A percentile compares a stretch with the other conserved stretches of the same genome.
phyloP scores from a whole-genome alignment of 2,888 invertebrate species.

The Hypselothyrea guttata region DNA sequence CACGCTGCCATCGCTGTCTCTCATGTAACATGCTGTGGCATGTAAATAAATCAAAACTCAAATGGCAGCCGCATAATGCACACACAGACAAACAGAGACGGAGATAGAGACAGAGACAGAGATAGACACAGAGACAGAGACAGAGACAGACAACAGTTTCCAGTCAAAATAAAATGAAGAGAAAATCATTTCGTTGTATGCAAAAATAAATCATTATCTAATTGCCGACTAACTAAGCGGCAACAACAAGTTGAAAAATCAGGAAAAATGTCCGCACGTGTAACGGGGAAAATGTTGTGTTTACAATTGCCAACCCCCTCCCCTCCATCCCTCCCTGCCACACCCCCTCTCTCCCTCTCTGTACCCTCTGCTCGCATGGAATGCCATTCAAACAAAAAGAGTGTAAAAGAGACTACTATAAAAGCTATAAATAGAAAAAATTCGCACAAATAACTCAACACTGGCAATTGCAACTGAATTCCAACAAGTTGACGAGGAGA shows the following conservation, averaged over 20 bases:
- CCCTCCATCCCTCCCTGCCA: no score
- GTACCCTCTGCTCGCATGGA: no score
- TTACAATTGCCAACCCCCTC: constrained; percentile 46
- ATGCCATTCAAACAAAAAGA: no score
- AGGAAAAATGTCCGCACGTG: constrained; percentile 63
- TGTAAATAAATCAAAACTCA: constrained; percentile 63
- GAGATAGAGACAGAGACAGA: no score
- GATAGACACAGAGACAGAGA: constrained; percentile 10
- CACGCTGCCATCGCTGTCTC: not conserved
- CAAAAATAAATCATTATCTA: constrained; percentile 74
- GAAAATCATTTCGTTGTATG: constrained; percentile 36
- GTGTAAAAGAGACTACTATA: no score
- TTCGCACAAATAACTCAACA: no score
- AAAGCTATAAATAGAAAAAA: no score
- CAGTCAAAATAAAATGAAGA: constrained; percentile 6
- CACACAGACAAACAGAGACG: constrained; percentile 18
- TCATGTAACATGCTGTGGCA: constrained; percentile 26
- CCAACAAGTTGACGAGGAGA: not conserved
- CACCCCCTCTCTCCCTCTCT: no score
- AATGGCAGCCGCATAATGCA: constrained; percentile 22
- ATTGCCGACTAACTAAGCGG: constrained; percentile 57
- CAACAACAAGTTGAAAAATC: constrained; percentile 24
- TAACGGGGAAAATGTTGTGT: constrained; percentile 56
- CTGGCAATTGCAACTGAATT: not conserved
- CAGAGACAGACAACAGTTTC: constrained; percentile 23